A percentile compares a stretch with the other conserved stretches of the same genome.
Evolutionary conservation across 2,113 vertebrate genomes (phyloP).

Genomic region (Apodemus speciosus): DNA sequence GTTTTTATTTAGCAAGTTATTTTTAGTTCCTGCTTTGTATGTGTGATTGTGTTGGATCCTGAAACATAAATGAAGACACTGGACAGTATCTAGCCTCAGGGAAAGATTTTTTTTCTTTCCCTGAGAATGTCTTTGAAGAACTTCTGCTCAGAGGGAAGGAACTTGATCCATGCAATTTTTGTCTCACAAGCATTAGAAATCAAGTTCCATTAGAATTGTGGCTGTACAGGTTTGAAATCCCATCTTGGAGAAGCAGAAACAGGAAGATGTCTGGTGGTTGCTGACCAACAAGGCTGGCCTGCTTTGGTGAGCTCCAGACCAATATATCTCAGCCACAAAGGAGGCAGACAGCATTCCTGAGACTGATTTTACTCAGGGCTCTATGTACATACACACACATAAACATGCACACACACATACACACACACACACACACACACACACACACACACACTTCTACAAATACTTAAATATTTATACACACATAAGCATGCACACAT

Average conservation of each 20-base stretch:
- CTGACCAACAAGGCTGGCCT: neutral
- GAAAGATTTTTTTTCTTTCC: conserved; percentile 20
- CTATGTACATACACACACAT: too few species aligned
- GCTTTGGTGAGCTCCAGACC: too few species aligned
- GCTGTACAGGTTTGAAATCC: neutral
- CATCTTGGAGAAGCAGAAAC: too few species aligned
- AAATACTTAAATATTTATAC: neutral
- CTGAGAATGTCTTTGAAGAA: neutral
- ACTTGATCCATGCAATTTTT: neutral
- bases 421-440: too few species aligned
- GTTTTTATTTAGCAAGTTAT: neutral
- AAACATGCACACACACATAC: too few species aligned
- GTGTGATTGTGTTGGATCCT: neutral
- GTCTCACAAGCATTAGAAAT: neutral
- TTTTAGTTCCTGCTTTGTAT: neutral
- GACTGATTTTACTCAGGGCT: neutral
- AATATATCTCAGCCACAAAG: neutral
- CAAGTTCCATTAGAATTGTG: neutral
- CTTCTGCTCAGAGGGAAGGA: neutral
- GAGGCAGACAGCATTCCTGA: neutral
- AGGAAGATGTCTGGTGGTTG: neutral
- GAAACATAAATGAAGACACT: neutral
- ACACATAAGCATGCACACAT: too few species aligned
- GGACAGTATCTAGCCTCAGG: neutral
- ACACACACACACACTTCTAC: too few species aligned